Base-by-base conservation (phyloP, 2,113 vertebrate species). In the Antigone vipio region DNA sequence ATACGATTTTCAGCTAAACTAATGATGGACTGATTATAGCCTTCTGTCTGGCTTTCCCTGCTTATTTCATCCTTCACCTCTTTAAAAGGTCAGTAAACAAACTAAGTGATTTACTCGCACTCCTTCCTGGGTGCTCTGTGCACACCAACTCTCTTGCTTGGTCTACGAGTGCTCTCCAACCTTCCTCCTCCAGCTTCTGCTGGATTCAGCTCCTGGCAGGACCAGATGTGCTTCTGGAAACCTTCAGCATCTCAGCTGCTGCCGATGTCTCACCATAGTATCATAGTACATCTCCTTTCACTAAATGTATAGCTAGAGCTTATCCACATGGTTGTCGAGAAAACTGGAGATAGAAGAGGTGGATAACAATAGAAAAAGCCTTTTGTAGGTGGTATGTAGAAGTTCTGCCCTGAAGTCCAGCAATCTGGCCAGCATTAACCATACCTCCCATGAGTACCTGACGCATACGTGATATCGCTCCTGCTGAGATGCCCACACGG, bases 81-180 rank as follows among this genome's bases (percentile, higher is more conserved):
- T 72, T 47, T 24, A 13, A 22, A 59, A 82, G 69, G 19, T 63
- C 47, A 12, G 8, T 7, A 27, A 89, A 19, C 11, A 23, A 29
- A 40, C 9, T 34, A 20, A 40, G n/a, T 10, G 56, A 34, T 20
- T 42, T 77, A 15, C 26, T 67, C 12, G 1, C 0, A 0, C 23
- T 64, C 85, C 40, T 64, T 74, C 52, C 52, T 53, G 52, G 26
- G 52, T 14, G 52, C 52, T 53, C 85, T 68, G 62, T 45, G 58
- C 75, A 44, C 55, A 20, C 32, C 83, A 88, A 49, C 72, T 47
- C 59, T 78, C 16, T 40, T 11, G 23, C 47, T 56, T 9, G 26
- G 5, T 40, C n/a, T 23, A 6, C 27, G 47, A 44, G 47, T 35
- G 64, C 18, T 88, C 30, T 23, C n/a, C 52, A 74, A 1, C 27